Evolutionary conservation across 30 jellyfish, hydroid and myxozoan genomes (phyloP), one percentile per base, ranked within the genome.

Genomic region (Pseudorhiza aurosa): DNA sequence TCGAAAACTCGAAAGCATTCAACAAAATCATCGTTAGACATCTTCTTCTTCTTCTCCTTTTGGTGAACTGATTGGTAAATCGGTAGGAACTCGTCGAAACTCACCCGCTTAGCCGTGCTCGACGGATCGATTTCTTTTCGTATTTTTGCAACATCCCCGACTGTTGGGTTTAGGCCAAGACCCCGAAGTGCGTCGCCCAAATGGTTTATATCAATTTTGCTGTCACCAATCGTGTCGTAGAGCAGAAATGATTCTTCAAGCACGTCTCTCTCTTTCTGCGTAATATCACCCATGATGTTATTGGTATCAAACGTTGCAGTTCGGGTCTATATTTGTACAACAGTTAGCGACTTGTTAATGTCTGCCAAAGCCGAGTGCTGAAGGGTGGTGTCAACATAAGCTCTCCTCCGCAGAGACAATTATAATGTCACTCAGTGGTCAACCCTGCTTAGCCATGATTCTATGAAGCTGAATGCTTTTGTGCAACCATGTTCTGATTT

Each of bases 1-100:
- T 92, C 98, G 29, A 92, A 92, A 36, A 92, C 96, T n/a, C 98
- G 98, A 80, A 92, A 92, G 71, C 98, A 92, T 68, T 92, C 98
- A 2, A 86, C 91, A 68, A 92, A 92, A 73, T 92, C 98, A 3
- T 85, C 96, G 29, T 67, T 63, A 0, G 85, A 33, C 53, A 78
- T 46, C 82, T 80, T 85, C 59, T 65, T 79, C 42, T 92, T 84
- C 81, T 92, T 92, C 31, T 81, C 82, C 43, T 83, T 70, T 37
- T 82, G 95, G 39, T 57, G 87, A 24, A 92, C 77, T 8, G 98
- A 85, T 35, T 73, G 96, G 67, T 92, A 92, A 36, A 92, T 85
- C 8, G 98, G 98, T 35, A 92, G 55, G 68, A 92, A 92, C 50
- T 92, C 96, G 44, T 92, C 98, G 39, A 92, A 92, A 21, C 95